These are phyloP conservation scores for Drosophila sp. DNA, from an alignment of 1,140 invertebrate species.

Conservation along the genomic window DNA sequence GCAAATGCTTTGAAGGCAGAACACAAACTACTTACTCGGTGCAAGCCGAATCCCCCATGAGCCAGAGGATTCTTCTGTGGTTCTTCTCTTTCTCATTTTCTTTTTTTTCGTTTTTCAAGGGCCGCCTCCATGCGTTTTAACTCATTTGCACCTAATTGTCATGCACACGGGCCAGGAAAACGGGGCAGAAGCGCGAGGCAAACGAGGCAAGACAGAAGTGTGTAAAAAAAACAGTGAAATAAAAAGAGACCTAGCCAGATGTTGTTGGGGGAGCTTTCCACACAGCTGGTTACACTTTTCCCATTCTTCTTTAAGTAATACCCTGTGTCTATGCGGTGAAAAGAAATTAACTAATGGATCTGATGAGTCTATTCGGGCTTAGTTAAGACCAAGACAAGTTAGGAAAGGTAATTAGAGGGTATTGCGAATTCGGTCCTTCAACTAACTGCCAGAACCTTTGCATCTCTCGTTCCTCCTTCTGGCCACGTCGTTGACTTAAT, in stretches of 20 bases:
- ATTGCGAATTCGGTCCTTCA: neutral
- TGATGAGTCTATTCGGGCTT: too few relatives aligned
- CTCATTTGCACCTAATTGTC: conserved; percentile 80
- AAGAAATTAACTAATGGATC: too few relatives aligned
- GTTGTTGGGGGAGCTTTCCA: neutral
- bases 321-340: neutral
- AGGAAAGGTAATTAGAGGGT: neutral
- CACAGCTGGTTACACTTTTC: conserved; percentile 14
- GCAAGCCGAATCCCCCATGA: neutral
- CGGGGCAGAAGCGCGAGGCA: neutral
- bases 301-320: neutral
- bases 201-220: conserved; percentile 1
- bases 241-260: conserved; percentile 8
- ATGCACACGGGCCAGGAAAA: conserved; percentile 42
- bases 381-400: too few relatives aligned
- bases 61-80: conserved; percentile 18
- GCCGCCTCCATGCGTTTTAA: conserved; percentile 55
- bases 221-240: neutral
- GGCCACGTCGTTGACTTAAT: conserved; percentile 65
- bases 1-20: conserved; percentile 8
- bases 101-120: conserved; percentile 28
- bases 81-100: conserved; percentile 6
- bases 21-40: neutral
- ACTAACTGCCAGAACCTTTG: neutral
- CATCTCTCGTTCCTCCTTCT: conserved; percentile 4